Evolutionary conservation across 2,888 invertebrate species (phyloP), one percentile per base, ranked within the genome.

Genomic region (Druceiella hillmani): DNA sequence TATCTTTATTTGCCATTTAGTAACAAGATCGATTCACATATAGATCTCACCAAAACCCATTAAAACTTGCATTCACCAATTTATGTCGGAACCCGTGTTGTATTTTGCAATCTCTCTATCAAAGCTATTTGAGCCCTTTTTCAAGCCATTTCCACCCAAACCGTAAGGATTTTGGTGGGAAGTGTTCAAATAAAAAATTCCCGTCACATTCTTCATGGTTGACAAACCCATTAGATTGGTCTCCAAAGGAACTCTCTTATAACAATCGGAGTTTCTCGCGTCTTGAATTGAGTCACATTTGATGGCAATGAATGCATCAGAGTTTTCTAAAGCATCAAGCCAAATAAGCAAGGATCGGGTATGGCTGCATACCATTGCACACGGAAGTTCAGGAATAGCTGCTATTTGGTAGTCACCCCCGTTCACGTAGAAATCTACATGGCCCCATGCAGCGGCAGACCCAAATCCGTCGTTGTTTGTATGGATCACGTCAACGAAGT

Each of bases 401-500:
- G 46, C 44, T 1, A 43, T 40, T 12, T 47, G 43, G n/a, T 9
- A 27, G 16, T 50, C 52, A 36, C 66, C 66, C 0, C 66, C 66
- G 14, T 67, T 67, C 3, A 66, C 59, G 40, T 65, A 67, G 39
- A 60, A 64, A 36, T 62, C 62, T 0, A 62, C 55, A 46, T 66
- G 65, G 2, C 64, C 66, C 0, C 63, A 47, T 0, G 66, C 64
- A 0, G 61, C 58, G 0, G 64, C 63, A 58, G 62, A 62, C 0
- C 66, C 66, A 3, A 51, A 63, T 0, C 56, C 62, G 24, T 67
- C 66, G 0, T 65, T 61, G 38, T 66, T 66, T 0, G 66, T 66
- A 2, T 48, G 41, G 1, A 67, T 25, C 0, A 60, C 51, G 4
- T 63, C 61, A 0, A 67, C 64, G 20, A 64, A 62, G 25, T 66